phyloP scores from a whole-genome alignment of 2,888 invertebrate species.

The Drosophila macrospina region DNA sequence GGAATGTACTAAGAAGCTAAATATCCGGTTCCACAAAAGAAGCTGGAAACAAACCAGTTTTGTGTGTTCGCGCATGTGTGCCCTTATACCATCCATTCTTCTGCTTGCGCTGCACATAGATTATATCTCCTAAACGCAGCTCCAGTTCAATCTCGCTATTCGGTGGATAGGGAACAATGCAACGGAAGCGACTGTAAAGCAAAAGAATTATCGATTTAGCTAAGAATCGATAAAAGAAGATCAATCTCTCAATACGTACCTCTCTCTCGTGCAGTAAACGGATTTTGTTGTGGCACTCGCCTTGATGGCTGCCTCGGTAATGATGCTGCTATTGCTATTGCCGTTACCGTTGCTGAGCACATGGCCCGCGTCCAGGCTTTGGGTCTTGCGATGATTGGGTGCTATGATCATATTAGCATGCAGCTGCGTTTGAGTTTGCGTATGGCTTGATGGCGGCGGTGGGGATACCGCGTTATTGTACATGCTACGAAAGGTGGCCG shows the following conservation, averaged over 20 bases:
- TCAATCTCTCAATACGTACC: slow-evolving; percentile 60
- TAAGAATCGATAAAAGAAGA: neutral
- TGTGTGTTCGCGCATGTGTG: slow-evolving; percentile 94
- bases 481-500: slow-evolving; percentile 73
- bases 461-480: slow-evolving; percentile 61
- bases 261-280: slow-evolving; percentile 85
- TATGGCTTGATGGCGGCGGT: slow-evolving; percentile 58
- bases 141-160: slow-evolving; percentile 97
- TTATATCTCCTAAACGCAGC: slow-evolving; percentile 95
- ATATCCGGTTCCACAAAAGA: slow-evolving; percentile 93
- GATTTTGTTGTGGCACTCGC: slow-evolving; percentile 83
- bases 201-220: neutral
- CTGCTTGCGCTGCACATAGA: slow-evolving; percentile 95
- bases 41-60: slow-evolving; percentile 97
- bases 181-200: slow-evolving; percentile 89
- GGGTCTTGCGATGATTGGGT: slow-evolving; percentile 90
- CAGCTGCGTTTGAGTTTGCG: slow-evolving; percentile 53
- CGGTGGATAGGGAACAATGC: slow-evolving; percentile 97
- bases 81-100: slow-evolving; percentile 99
- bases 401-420: slow-evolving; percentile 75
- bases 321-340: slow-evolving; percentile 33
- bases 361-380: slow-evolving; percentile 91
- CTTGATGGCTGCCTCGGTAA: slow-evolving; percentile 80
- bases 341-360: slow-evolving; percentile 50
- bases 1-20: slow-evolving; percentile 56